Evolutionary conservation across 2,888 invertebrate species (phyloP).

Genomic region (Boloria selene): DNA sequence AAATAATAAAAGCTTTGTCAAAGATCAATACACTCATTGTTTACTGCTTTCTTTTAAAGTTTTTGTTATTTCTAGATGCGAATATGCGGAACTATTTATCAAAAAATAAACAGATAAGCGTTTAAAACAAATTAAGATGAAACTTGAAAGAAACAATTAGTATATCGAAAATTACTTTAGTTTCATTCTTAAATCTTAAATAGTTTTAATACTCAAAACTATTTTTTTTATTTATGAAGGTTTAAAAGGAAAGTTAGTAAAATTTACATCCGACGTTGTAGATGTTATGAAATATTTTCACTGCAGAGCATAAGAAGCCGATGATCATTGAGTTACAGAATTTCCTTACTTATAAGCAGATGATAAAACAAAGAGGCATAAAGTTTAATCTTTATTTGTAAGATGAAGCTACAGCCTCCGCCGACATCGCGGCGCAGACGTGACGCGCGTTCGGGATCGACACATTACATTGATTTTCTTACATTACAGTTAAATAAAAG

Average conservation of each 20-base stretch:
- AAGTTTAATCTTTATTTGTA: constrained; percentile 10
- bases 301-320: background rate
- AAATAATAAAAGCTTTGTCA: constrained; percentile 3
- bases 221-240: no score
- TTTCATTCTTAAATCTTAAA: no score
- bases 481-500: background rate
- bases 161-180: no score
- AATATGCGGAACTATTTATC: no score
- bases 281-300: background rate
- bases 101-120: no score
- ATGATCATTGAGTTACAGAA: background rate
- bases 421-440: constrained; percentile 2
- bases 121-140: no score
- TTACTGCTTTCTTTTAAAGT: background rate
- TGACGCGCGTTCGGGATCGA: background rate
- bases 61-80: no score
- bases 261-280: background rate
- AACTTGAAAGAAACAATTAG: no score
- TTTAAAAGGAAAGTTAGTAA: no score
- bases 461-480: background rate
- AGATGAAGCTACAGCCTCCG: background rate
- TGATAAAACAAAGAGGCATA: constrained; percentile 1
- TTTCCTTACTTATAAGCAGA: constrained; percentile 2
- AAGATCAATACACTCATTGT: background rate
- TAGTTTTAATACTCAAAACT: no score